Evolutionary conservation across 1,140 invertebrate genomes (phyloP).

Genomic region (Dreissena rostriformis): DNA sequence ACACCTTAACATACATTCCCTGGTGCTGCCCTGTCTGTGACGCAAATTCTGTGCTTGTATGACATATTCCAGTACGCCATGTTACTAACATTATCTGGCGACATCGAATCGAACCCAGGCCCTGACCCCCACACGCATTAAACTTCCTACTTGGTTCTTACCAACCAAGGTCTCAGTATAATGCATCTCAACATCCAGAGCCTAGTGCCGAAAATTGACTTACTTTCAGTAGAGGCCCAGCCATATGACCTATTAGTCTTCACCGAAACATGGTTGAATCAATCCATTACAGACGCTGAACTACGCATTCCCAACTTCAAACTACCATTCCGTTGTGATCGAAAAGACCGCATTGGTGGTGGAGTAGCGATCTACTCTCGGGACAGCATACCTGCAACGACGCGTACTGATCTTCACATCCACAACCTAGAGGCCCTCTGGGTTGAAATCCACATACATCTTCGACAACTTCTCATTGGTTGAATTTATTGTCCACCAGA

Average conservation of each 20-base stretch:
- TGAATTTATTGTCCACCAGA: slow-evolving; percentile 15
- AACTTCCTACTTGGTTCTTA: not conserved
- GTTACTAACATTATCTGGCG: not conserved
- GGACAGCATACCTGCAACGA: not conserved
- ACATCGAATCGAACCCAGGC: slow-evolving; percentile 9
- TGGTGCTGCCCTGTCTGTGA: no score
- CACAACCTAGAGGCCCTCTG: slow-evolving; percentile 6
- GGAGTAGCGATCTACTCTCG: slow-evolving; percentile 1
- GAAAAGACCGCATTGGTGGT: slow-evolving; percentile 11
- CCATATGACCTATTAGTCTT: slow-evolving; percentile 20
- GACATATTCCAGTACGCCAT: no score
- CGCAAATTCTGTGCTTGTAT: no score
- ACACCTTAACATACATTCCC: no score
- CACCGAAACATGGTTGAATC: slow-evolving; percentile 16
- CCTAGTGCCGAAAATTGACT: slow-evolving; percentile 4
- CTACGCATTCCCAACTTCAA: slow-evolving; percentile 20
- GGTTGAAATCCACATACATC: slow-evolving; percentile 17
- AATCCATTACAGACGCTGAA: not conserved
- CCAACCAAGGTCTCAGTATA: not conserved
- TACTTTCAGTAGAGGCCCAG: slow-evolving; percentile 16
- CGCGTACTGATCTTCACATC: not conserved
- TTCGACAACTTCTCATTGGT: not conserved
- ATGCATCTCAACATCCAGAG: slow-evolving; percentile 38
- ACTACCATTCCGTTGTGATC: slow-evolving; percentile 14
- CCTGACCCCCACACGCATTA: not conserved